These are phyloP conservation scores for Otus sunia DNA, from an alignment of 2,113 vertebrate species.

Conservation along the genomic window DNA sequence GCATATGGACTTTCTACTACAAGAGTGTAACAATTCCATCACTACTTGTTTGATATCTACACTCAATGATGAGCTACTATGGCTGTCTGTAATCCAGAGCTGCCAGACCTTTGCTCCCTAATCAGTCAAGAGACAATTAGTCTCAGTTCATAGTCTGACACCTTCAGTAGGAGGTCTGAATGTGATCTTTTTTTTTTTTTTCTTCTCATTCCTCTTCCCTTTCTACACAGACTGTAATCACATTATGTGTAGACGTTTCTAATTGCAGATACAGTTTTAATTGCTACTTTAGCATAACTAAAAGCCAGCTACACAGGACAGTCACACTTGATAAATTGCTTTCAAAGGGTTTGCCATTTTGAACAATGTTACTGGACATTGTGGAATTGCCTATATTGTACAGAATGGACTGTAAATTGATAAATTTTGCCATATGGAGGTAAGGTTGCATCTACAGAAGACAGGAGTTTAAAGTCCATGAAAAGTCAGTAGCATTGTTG, in stretches of 20 bases:
- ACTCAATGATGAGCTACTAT: not conserved
- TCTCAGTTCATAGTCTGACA: not conserved
- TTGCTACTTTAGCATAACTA: not conserved
- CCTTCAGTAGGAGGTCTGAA: not conserved
- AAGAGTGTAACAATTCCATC: accelerated
- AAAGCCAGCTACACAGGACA: not conserved
- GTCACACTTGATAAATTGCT: not conserved
- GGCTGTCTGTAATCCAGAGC: not conserved
- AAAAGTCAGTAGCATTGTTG: not conserved
- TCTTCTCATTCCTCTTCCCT: not conserved
- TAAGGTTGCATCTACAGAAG: not conserved
- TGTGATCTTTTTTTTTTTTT: not conserved
- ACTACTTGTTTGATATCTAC: not conserved
- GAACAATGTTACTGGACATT: not conserved
- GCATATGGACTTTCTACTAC: not conserved
- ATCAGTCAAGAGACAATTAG: not conserved
- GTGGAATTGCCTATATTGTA: not conserved
- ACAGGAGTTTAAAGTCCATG: not conserved
- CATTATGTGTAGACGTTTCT: not conserved
- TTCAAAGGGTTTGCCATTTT: not conserved
- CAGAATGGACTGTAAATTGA: not conserved
- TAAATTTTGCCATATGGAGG: not conserved
- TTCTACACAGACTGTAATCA: not conserved
- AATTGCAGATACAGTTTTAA: not conserved
- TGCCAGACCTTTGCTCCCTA: not conserved